These are phyloP conservation scores for Peromyscus nudipes DNA, from an alignment of 2,797 vertebrate genomes.

Conservation along the genomic window DNA sequence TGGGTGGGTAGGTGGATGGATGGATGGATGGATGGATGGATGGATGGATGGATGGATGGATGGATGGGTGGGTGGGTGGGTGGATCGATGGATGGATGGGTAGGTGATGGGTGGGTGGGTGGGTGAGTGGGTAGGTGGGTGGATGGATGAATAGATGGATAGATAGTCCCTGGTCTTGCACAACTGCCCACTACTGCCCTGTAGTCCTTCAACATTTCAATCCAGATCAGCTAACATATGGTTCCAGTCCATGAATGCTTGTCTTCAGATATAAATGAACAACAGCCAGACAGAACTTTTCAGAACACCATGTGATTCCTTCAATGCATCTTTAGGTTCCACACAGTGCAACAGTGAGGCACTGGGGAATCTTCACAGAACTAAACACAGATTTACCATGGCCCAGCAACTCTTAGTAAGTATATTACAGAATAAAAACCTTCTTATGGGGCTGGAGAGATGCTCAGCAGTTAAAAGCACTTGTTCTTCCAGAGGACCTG, in stretches of 20 bases:
- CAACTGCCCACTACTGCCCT: rapidly evolving
- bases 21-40: not conserved
- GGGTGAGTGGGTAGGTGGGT: too few species aligned
- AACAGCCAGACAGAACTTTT: not conserved
- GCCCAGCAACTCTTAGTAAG: not conserved
- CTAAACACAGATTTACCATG: not conserved
- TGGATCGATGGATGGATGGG: too few species aligned
- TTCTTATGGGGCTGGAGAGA: not conserved
- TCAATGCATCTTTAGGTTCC: not conserved
- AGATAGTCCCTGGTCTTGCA: not conserved
- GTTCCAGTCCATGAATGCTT: not conserved
- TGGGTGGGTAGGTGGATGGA: not conserved
- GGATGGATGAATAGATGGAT: not conserved
- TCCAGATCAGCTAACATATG: rapidly evolving
- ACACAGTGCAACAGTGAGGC: not conserved
- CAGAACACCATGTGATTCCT: rapidly evolving
- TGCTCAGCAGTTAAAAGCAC: not conserved
- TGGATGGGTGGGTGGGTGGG: rapidly evolving
- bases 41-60: not conserved
- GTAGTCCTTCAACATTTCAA: not conserved
- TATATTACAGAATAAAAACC: not conserved
- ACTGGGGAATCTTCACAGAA: not conserved
- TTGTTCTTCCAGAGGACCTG: not conserved
- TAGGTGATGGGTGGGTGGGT: rapidly evolving
- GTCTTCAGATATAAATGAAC: not conserved